Evolutionary conservation across 1,140 invertebrate genomes (phyloP), one percentile per base, ranked within the genome.

Genomic region (Drosophila sucinea): DNA sequence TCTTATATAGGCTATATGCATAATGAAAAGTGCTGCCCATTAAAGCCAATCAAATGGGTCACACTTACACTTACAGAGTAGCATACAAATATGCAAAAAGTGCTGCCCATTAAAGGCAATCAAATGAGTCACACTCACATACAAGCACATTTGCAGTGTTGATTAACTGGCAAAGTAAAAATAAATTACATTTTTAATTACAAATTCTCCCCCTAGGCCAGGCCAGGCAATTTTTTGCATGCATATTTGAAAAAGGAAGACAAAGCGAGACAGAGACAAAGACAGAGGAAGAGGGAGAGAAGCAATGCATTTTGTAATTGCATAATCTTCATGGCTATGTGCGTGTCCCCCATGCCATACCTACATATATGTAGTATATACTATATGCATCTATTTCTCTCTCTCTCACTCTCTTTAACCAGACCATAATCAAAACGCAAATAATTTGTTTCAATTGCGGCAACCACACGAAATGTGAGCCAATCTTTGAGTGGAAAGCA

Each of bases 391-490:
- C 25, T 66, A 27, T 55, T 51, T 69, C 23, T 67, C 7, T 29
- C 57, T 69, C 23, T 67, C 4, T 29, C 41, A 35, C 65, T 60
- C 44, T 25, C 32, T 6, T 71, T 67, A 62, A 67, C 29, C 54
- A 64, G 67, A 44, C 67, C 60, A 40, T 67, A 67, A 70, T 81
- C 77, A 77, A 84, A 81, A 81, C 54, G 70, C 78, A 86, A 82
- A 85, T 86, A 82, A 85, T 76, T 82, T 86, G 79, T 81, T 86
- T 44, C 81, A 76, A 81, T 81, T 85, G 81, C 79, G 60, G 70
- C 81, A 74, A 70, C 77, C 51, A 66, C 76, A 79, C 80, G 61
- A 71, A 78, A 77, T 77, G 67, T 77, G 73, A 77, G 67, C 68
- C 74, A 77, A 77, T 77, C 73, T 76, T 54, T 64, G 67, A 67